Base-by-base conservation (phyloP, 2,113 vertebrate species). In the Embiotoca jacksoni region DNA sequence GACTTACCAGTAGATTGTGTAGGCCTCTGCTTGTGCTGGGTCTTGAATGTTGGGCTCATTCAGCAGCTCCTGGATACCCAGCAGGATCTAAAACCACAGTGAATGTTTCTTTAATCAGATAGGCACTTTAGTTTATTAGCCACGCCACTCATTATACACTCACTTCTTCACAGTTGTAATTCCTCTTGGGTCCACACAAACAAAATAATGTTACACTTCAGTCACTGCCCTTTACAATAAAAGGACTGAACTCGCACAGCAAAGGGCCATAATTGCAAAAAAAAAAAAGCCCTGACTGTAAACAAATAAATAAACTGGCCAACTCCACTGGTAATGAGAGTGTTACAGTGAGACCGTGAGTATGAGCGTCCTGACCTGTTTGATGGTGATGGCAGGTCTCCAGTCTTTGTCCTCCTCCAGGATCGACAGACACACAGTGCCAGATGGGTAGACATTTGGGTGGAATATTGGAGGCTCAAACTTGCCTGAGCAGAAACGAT, bases 311-410 rank as follows among this genome's bases (percentile, higher is more conserved):
- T 23, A 36, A 33, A 56, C 6, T 3, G 6, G 41, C 3, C 2
- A 16, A 14, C 8, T 49, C 31, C 39, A 5, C n/a, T 44, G 41
- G 8, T 44, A 5, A 10, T 10, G 2, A 11, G 41, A 11, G 5
- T 44, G 41, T 23, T 23, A 44, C 41, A 44, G 41, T 44, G 41
- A 44, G 9, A 44, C 41, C 41, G 13, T 44, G 13, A 1, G 10
- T 13, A 7, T 2, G 30, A 46, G 61, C 3, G 7, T 35, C 78
- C 65, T 9, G 7, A 92, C 91, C 91, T 99, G 98, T 95, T 99
- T 99, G 92, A 99, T 99, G 78, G 97, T 99, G 95, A 99, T 99
- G 91, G 98, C 98, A 53, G 98, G 98, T 95, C 98, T 96, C 97
- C 98, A 99, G 94, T 99, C 98, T 90, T 99, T 99, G 92, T 99